Conservation (phyloP, 1,140 invertebrate genomes). For the Saccostrea echinata region DNA sequence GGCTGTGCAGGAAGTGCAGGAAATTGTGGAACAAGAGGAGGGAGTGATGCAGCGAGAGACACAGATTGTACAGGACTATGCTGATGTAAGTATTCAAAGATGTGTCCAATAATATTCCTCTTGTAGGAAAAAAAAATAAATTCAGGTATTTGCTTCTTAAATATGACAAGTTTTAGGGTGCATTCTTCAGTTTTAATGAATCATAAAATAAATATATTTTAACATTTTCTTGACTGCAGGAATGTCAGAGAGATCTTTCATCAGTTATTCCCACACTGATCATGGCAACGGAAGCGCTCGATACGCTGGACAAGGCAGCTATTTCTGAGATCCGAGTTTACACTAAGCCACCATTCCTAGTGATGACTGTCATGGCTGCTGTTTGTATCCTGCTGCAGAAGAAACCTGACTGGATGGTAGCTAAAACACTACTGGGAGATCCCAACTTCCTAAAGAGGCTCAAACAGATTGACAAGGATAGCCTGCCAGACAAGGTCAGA, state of each 20-base stretch:
- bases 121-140: too few species aligned
- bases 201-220: not conserved
- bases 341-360: constrained; percentile 74
- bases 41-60: constrained; percentile 78
- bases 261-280: constrained; percentile 88
- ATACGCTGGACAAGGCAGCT: constrained; percentile 91
- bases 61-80: constrained; percentile 79
- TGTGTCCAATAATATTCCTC: not conserved
- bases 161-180: too few species aligned
- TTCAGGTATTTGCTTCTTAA: too few species aligned
- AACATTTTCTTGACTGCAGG: constrained; percentile 59
- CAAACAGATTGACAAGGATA: constrained; percentile 77
- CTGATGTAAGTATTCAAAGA: constrained; percentile 70
- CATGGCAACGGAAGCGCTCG: constrained; percentile 89
- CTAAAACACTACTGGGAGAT: constrained; percentile 76
- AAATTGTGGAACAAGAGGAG: constrained; percentile 78
- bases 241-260: constrained; percentile 77
- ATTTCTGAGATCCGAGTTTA: constrained; percentile 89
- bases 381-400: constrained; percentile 90
- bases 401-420: constrained; percentile 82
- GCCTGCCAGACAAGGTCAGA: constrained; percentile 75
- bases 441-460: constrained; percentile 76
- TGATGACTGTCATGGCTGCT: constrained; percentile 86
- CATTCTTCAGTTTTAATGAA: too few species aligned
- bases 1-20: constrained; percentile 77